Conservation (phyloP, 2,888 invertebrate species). For the Dolomedes plantarius region DNA sequence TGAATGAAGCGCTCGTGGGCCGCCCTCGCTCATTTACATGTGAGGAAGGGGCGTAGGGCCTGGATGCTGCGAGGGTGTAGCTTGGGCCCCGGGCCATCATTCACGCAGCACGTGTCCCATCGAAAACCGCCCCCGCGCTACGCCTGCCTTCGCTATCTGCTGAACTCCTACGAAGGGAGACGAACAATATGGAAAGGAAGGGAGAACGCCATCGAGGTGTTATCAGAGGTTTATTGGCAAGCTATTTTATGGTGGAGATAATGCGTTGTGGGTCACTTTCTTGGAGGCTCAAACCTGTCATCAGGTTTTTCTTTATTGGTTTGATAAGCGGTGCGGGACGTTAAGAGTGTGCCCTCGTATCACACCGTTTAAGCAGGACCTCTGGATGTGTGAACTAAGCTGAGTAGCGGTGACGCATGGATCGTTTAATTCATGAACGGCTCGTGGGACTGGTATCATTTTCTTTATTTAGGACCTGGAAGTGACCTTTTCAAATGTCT, state of each 20-base stretch:
- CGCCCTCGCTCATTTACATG: conserved; percentile 68
- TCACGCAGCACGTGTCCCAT: conserved; percentile 58
- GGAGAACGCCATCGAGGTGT: conserved; percentile 2
- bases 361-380: too few species aligned
- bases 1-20: conserved; percentile 50
- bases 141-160: conserved; percentile 39
- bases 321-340: background rate
- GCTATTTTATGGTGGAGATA: conserved; percentile 41
- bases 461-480: too few species aligned
- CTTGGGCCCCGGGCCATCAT: conserved; percentile 44
- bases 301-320: background rate
- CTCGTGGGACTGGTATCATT: too few species aligned
- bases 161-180: conserved; percentile 51
- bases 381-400: too few species aligned
- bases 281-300: background rate
- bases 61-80: conserved; percentile 40
- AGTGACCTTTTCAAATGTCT: too few species aligned
- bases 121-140: conserved; percentile 44
- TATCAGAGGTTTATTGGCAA: conserved; percentile 56
- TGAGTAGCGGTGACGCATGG: too few species aligned
- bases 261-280: conserved; percentile 10
- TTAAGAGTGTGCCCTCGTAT: too few species aligned
- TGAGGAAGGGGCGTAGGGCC: conserved; percentile 56
- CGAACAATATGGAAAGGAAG: background rate
- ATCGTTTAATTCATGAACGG: too few species aligned